Percentiles rank a stretch among this genome's conserved stretches.
These are phyloP conservation scores for Montipora capitata DNA, from an alignment of 92 coral and sea anemone species.

Conservation along the genomic window DNA sequence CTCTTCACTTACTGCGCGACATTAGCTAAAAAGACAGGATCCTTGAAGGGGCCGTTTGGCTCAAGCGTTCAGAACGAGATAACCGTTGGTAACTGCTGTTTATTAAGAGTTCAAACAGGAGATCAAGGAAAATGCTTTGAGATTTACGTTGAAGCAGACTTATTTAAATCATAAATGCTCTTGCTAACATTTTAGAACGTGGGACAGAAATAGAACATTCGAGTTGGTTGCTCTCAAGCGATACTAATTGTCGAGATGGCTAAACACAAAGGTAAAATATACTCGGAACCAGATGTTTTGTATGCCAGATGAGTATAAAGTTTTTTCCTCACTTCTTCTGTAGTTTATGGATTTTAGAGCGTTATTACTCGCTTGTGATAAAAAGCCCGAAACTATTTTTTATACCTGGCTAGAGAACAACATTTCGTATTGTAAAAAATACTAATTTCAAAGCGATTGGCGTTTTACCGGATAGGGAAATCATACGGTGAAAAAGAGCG, in stretches of 20 bases:
- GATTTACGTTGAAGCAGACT: constrained; percentile 4
- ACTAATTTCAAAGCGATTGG: not conserved
- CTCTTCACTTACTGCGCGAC: not conserved
- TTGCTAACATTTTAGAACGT: constrained; percentile 4
- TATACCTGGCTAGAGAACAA: constrained; percentile 9
- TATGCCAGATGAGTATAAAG: constrained; percentile 4
- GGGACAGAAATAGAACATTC: constrained; percentile 17
- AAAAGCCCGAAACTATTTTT: constrained; percentile 4
- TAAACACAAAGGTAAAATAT: not conserved
- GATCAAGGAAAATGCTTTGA: constrained; percentile 11
- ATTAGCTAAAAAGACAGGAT: not conserved
- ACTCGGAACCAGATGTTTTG: constrained; percentile 17
- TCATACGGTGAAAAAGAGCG: not conserved
- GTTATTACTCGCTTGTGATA: not conserved
- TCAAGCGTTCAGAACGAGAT: constrained; percentile 5
- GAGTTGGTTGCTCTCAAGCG: constrained; percentile 14
- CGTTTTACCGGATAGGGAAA: not conserved
- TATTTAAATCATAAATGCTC: not conserved
- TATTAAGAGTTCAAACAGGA: constrained; percentile 4
- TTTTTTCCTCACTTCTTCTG: constrained; percentile 11
- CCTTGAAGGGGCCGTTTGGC: not conserved
- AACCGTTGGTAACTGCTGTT: constrained; percentile 1
- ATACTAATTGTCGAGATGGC: constrained; percentile 19
- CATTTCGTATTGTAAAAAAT: constrained; percentile 11
- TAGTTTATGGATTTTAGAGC: constrained; percentile 11